Conservation (phyloP, 2,888 invertebrate species). For the Habrosyne pyritoides region DNA sequence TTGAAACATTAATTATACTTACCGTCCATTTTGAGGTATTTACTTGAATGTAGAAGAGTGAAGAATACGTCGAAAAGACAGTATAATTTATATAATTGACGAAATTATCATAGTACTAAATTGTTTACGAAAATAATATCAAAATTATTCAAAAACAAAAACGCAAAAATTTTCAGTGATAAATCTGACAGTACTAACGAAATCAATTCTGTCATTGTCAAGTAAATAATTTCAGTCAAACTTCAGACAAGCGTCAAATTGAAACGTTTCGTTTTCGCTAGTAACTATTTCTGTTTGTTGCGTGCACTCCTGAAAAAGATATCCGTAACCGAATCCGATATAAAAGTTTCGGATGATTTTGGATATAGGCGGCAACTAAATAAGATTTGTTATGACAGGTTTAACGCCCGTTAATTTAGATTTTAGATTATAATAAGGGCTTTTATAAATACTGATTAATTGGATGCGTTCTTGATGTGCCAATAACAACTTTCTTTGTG, state of each 20-base stretch:
- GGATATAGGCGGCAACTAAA: too few relatives aligned
- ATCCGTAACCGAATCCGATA: too few relatives aligned
- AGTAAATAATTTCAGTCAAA: background rate
- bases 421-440: too few relatives aligned
- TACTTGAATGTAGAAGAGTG: background rate
- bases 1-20: constrained; percentile 18
- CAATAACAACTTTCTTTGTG: too few relatives aligned
- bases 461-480: too few relatives aligned
- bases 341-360: too few relatives aligned
- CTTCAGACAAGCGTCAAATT: background rate
- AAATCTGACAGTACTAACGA: constrained; percentile 31
- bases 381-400: too few relatives aligned
- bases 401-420: too few relatives aligned
- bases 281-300: too few relatives aligned
- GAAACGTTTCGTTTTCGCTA: background rate
- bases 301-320: too few relatives aligned
- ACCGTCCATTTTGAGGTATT: constrained; percentile 49
- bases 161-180: constrained; percentile 20
- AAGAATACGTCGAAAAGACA: background rate
- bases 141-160: constrained; percentile 29
- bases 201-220: constrained; percentile 22
- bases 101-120: constrained; percentile 2
- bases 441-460: too few relatives aligned
- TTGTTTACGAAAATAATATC: constrained; percentile 23
- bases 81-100: constrained; percentile 1